Conservation (phyloP, 2,888 invertebrate species). For the Brachylomia viminalis region DNA sequence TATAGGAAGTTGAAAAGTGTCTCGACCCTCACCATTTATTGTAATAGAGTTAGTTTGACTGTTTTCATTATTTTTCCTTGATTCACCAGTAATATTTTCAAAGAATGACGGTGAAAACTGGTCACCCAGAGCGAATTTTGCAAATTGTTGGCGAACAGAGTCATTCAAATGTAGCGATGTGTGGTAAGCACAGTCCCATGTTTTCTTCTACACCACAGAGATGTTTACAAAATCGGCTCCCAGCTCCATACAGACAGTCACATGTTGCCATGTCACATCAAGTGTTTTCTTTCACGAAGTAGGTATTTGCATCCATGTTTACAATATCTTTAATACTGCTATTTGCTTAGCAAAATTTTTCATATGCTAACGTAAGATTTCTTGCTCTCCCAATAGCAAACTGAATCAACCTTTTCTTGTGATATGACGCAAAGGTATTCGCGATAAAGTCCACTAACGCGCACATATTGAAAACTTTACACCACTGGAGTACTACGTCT, state of each 20-base stretch:
- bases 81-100: constrained; percentile 40
- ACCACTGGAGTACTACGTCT: constrained; percentile 22
- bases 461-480: constrained; percentile 61
- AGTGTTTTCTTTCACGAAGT: constrained; percentile 44
- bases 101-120: constrained; percentile 36
- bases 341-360: constrained; percentile 41
- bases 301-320: constrained; percentile 41
- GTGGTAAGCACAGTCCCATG: constrained; percentile 34
- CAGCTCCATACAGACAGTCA: constrained; percentile 39
- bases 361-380: constrained; percentile 47
- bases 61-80: constrained; percentile 39
- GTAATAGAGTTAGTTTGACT: neutral
- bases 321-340: constrained; percentile 43
- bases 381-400: constrained; percentile 44
- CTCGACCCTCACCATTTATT: constrained; percentile 6
- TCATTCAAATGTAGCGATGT: constrained; percentile 35
- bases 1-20: constrained; percentile 29
- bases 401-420: constrained; percentile 52
- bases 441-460: constrained; percentile 49
- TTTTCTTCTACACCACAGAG: constrained; percentile 40
- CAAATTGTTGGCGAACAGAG: constrained; percentile 39
- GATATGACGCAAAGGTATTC: constrained; percentile 44
- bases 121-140: constrained; percentile 38
- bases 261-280: constrained; percentile 38
- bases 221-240: constrained; percentile 43